Base-by-base conservation (phyloP, 2,888 invertebrate genomes). In the Morpho deidamia region DNA sequence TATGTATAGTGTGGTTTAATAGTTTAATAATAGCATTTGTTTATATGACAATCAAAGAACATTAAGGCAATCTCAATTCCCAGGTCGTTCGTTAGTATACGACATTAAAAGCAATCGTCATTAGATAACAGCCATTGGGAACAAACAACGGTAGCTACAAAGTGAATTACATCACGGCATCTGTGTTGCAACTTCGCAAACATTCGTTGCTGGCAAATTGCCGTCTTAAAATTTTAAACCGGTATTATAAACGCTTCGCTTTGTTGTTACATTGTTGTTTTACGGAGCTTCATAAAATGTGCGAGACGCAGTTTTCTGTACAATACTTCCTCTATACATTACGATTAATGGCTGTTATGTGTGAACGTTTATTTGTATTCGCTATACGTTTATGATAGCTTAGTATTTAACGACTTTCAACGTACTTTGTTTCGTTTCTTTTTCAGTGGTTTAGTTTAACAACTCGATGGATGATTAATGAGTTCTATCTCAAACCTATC, bases 221-320 rank as follows among this genome's bases (percentile, higher is more conserved):
- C 77, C 59, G 69, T 68, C 74, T 81, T 78, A 80, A 82, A 78
- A 78, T 70, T 78, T 77, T 78, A 81, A 79, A 72, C 72, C 67
- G 62, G 70, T 70, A 74, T 76, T 78, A 78, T 72, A 69, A 74
- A 71, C 71, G 74, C 69, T 73, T 68, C 67, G 68, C 69, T 67
- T 64, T 69, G 67, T 61, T 53, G 49, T 34, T 68, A 61, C 58
- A 58, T 49, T 55, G 58, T 58, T 54, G 54, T 54, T 59, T 59
- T 56, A 59, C 56, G 51, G 39, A 53, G 43, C 49, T 40, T 41
- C 53, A 43, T 57, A 55, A 58, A 59, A 56, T 51, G 54, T 54
- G 56, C 50, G 54, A 53, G 48, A 46, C 48, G 40, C 56, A 50
- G 56, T 51, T 53, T 48, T 52, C 53, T 53, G 53, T 51, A 41